Conservation (phyloP, 2,888 invertebrate genomes). For the Andrena flavipes region DNA sequence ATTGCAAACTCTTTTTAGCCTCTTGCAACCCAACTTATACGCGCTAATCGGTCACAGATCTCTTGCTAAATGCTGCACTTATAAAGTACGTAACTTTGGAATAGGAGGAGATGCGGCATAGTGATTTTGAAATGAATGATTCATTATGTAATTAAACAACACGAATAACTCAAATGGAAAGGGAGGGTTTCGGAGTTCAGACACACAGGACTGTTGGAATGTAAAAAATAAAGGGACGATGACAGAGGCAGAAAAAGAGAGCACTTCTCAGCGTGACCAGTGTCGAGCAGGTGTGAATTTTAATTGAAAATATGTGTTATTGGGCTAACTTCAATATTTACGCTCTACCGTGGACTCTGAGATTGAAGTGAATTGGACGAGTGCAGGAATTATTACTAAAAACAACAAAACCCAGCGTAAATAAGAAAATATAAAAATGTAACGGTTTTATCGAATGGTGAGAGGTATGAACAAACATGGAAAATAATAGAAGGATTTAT, state of each 20-base stretch:
- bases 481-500: not conserved
- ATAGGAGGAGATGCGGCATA: too few species aligned
- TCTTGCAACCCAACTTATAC: too few species aligned
- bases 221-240: constrained; percentile 40
- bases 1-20: constrained; percentile 27
- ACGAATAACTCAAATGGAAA: not conserved
- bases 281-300: constrained; percentile 46
- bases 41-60: too few species aligned
- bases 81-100: too few species aligned
- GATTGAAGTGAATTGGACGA: constrained; percentile 41
- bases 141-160: constrained; percentile 9
- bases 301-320: constrained; percentile 65
- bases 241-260: constrained; percentile 1
- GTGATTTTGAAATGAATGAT: too few species aligned
- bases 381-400: constrained; percentile 3
- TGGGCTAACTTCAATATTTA: constrained; percentile 65
- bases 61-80: too few species aligned
- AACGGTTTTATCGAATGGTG: not conserved
- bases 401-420: constrained; percentile 31
- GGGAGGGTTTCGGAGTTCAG: not conserved
- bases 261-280: constrained; percentile 18
- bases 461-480: not conserved
- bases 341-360: constrained; percentile 26
- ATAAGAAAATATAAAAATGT: constrained; percentile 22
- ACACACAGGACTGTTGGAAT: constrained; percentile 19